Percentiles rank a stretch among this genome's conserved stretches.
Conservation (phyloP, 2,113 vertebrate genomes). For the Nansenia antarctica region DNA sequence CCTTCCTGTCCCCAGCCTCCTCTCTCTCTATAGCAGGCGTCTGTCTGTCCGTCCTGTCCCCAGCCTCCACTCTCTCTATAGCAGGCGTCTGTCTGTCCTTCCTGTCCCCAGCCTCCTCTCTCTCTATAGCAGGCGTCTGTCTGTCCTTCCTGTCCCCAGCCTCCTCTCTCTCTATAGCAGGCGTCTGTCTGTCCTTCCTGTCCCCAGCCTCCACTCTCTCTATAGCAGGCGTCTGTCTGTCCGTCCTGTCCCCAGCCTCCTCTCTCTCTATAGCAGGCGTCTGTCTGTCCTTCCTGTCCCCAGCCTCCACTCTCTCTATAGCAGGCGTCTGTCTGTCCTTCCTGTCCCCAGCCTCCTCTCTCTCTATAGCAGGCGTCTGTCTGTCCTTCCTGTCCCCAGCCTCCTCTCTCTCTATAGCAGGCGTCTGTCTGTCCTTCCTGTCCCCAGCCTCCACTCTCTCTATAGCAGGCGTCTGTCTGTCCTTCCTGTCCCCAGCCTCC, state of each 20-base stretch:
- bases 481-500: conserved; percentile 54
- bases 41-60: conserved; percentile 47
- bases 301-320: conserved; percentile 72
- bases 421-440: conserved; percentile 44
- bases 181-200: conserved; percentile 44
- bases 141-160: conserved; percentile 50
- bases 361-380: conserved; percentile 59
- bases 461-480: conserved; percentile 31
- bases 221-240: conserved; percentile 31
- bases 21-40: conserved; percentile 68
- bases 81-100: conserved; percentile 35
- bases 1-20: conserved; percentile 54
- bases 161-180: conserved; percentile 70
- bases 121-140: conserved; percentile 59
- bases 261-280: conserved; percentile 68
- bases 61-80: conserved; percentile 72
- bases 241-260: conserved; percentile 54
- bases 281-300: conserved; percentile 47
- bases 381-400: conserved; percentile 50
- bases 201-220: conserved; percentile 74
- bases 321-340: conserved; percentile 35
- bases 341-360: conserved; percentile 66
- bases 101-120: conserved; percentile 66
- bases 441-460: conserved; percentile 74
- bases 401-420: conserved; percentile 70